Percentiles rank a stretch among this genome's conserved stretches.
Evolutionary conservation across 2,797 vertebrate genomes (phyloP).

Genomic region (Serranus cabrilla): DNA sequence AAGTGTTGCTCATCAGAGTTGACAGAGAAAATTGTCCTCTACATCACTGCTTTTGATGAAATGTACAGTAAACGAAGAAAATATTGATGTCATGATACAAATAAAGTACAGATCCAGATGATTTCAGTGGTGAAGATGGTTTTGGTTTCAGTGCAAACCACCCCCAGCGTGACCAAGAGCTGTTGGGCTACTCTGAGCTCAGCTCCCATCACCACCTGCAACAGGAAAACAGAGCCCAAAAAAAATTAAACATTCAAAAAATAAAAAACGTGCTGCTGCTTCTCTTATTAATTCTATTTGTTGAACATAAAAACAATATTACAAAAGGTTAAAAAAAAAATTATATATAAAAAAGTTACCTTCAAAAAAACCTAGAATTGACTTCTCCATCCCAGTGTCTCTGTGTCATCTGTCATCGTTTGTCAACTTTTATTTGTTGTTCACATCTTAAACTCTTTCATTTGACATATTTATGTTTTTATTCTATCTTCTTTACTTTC

Average conservation of each 20-base stretch:
- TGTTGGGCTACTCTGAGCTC: constrained; percentile 61
- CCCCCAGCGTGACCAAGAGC: constrained; percentile 7
- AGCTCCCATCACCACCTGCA: constrained; percentile 78
- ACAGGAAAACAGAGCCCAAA: constrained; percentile 74
- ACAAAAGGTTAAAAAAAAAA: constrained; percentile 78
- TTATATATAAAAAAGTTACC: constrained; percentile 74
- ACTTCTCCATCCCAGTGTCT: constrained; percentile 41
- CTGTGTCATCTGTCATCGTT: constrained; percentile 31
- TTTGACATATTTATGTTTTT: constrained; percentile 49
- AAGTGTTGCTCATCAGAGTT: constrained; percentile 9
- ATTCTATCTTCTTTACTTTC: constrained; percentile 8
- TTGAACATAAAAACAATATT: constrained; percentile 83
- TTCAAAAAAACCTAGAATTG: constrained; percentile 79
- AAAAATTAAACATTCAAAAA: constrained; percentile 68
- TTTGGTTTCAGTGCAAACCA: constrained; percentile 33
- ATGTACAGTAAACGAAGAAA: background rate
- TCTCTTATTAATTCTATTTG: constrained; percentile 72
- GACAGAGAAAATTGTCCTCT: background rate
- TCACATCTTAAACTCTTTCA: constrained; percentile 33
- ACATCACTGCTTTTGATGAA: background rate
- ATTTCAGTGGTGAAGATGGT: constrained; percentile 27
- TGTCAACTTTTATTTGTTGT: constrained; percentile 70
- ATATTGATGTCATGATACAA: background rate
- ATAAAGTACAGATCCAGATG: background rate
- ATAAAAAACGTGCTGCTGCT: constrained; percentile 62